phyloP scores from a whole-genome alignment of 2,113 vertebrate species.

The Thermophis baileyi region DNA sequence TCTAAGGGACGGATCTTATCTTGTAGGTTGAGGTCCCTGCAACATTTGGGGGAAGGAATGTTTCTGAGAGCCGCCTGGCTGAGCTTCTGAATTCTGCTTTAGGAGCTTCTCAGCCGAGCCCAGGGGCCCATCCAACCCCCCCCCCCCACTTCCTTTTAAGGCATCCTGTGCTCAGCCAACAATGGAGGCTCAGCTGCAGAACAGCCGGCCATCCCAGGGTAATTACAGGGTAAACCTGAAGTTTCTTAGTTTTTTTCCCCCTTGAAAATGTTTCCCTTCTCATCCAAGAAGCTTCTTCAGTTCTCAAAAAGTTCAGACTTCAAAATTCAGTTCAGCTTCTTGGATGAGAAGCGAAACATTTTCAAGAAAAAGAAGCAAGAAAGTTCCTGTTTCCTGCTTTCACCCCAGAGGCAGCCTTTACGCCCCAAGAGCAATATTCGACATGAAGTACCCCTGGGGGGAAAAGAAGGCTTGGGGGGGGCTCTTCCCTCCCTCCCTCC shows the following conservation, averaged over 20 bases:
- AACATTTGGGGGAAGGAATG: not conserved
- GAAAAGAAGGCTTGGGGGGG: too few species aligned
- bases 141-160: not conserved
- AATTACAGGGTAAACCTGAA: not conserved
- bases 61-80: not conserved
- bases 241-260: too few species aligned
- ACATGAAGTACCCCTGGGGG: rapidly evolving
- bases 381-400: not conserved
- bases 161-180: not conserved
- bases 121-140: not conserved
- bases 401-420: not conserved
- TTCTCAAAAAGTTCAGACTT: too few species aligned
- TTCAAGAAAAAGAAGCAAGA: too few species aligned
- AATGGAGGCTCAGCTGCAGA: not conserved
- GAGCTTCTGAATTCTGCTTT: not conserved
- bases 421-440: not conserved
- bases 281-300: too few species aligned
- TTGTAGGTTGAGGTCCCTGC: conserved; percentile 24
- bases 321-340: too few species aligned
- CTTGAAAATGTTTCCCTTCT: too few species aligned
- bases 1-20: conserved; percentile 13
- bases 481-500: not conserved
- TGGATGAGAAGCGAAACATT: too few species aligned
- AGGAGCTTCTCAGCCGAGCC: too few species aligned
- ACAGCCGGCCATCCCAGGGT: too few species aligned